Conservation (phyloP, 2,113 vertebrate genomes). For the Phalacrocorax aristotelis region DNA sequence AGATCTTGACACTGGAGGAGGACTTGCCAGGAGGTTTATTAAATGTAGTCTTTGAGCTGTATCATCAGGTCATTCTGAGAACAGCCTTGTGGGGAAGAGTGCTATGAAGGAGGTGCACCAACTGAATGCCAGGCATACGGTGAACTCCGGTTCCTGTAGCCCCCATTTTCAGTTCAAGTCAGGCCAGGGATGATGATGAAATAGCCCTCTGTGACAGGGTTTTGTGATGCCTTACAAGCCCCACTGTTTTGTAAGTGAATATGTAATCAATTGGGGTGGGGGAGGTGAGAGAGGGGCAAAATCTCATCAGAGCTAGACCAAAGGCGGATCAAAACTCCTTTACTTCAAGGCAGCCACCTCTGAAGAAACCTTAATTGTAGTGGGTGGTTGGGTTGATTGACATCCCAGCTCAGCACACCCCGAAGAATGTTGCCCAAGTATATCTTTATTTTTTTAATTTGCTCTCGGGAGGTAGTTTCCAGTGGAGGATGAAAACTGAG, state of each 20-base stretch:
- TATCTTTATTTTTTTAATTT: not conserved
- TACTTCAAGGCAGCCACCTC: not conserved
- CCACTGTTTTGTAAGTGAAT: not conserved
- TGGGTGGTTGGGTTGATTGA: not conserved
- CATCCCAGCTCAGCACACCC: not conserved
- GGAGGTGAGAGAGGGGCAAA: too few relatives aligned
- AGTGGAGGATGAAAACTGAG: not conserved
- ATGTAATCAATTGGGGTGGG: not conserved
- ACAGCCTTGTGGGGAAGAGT: not conserved
- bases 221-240: not conserved
- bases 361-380: not conserved
- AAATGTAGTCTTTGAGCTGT: not conserved
- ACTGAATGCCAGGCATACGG: not conserved
- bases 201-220: not conserved
- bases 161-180: not conserved
- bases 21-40: not conserved
- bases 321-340: not conserved
- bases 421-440: not conserved
- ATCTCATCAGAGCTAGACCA: not conserved
- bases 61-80: not conserved
- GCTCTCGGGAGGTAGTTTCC: not conserved
- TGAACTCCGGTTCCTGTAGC: not conserved
- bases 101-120: not conserved
- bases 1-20: not conserved
- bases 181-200: not conserved